A percentile compares a stretch with the other conserved stretches of the same genome.
Conservation (phyloP, 2,797 vertebrate genomes). For the Myiotriccus ornatus region DNA sequence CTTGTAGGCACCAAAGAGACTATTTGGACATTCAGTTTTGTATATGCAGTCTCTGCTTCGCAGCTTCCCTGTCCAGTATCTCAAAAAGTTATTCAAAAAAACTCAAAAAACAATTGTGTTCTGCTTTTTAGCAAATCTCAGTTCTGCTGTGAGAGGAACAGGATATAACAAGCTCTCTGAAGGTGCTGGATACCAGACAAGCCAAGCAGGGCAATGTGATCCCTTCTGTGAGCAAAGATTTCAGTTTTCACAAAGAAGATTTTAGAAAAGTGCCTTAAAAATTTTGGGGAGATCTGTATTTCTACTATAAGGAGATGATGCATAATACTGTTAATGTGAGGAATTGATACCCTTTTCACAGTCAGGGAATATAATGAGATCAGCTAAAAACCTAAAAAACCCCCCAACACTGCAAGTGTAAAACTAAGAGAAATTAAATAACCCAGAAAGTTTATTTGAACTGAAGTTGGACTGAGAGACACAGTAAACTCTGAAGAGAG, state of each 20-base stretch:
- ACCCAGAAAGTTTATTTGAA: neutral
- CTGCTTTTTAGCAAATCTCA: neutral
- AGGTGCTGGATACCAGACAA: neutral
- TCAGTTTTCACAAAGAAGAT: neutral
- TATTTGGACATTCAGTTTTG: neutral
- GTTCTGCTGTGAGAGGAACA: neutral
- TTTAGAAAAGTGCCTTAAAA: neutral
- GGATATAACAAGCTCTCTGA: neutral
- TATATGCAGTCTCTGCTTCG: neutral
- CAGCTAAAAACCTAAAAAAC: neutral
- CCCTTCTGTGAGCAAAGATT: neutral
- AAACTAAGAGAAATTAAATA: neutral
- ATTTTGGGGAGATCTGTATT: neutral
- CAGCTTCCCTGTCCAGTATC: neutral
- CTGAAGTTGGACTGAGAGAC: neutral
- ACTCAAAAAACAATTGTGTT: neutral
- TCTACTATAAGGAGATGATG: neutral
- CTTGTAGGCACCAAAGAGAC: neutral
- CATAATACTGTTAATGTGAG: neutral
- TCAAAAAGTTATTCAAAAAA: neutral
- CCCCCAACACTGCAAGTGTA: fast-evolving
- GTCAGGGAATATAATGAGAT: neutral
- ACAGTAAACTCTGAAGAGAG: neutral
- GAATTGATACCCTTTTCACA: neutral
- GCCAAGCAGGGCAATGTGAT: neutral